Conservation (phyloP, 2,797 vertebrate genomes). For the Semaprochilodus insignis region DNA sequence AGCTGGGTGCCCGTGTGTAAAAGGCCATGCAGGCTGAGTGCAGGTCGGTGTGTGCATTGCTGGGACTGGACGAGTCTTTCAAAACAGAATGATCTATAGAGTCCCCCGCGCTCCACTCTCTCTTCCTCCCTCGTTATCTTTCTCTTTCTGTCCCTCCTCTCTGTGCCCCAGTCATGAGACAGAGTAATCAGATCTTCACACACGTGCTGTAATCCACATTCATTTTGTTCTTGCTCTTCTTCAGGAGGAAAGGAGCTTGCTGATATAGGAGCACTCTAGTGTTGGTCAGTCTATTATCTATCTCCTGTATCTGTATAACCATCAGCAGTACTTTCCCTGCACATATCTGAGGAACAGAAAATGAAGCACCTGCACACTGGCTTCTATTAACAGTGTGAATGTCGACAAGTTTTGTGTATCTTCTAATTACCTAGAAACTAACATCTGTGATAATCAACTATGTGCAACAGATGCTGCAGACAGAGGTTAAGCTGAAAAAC, state of each 20-base stretch:
- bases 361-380: too few species aligned
- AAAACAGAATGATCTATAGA: conserved; percentile 31
- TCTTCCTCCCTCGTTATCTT: background rate
- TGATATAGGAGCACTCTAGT: background rate
- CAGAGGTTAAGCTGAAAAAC: too few species aligned
- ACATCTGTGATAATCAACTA: too few species aligned
- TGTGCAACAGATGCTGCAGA: too few species aligned
- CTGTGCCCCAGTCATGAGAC: background rate
- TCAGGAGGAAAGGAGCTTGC: conserved; percentile 6
- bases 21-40: conserved; percentile 46
- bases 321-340: too few species aligned
- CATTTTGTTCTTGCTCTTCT: conserved; percentile 33
- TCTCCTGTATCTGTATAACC: background rate
- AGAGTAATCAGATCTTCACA: conserved; percentile 16
- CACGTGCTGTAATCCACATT: conserved; percentile 42
- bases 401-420: too few species aligned
- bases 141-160: background rate
- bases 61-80: conserved; percentile 32
- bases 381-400: too few species aligned
- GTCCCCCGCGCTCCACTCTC: background rate
- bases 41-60: conserved; percentile 47
- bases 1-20: conserved; percentile 57
- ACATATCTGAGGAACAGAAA: too few species aligned
- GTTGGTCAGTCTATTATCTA: background rate
- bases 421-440: too few species aligned